Base-by-base conservation (phyloP, 2,888 invertebrate genomes). In the Amphipoea oculea region DNA sequence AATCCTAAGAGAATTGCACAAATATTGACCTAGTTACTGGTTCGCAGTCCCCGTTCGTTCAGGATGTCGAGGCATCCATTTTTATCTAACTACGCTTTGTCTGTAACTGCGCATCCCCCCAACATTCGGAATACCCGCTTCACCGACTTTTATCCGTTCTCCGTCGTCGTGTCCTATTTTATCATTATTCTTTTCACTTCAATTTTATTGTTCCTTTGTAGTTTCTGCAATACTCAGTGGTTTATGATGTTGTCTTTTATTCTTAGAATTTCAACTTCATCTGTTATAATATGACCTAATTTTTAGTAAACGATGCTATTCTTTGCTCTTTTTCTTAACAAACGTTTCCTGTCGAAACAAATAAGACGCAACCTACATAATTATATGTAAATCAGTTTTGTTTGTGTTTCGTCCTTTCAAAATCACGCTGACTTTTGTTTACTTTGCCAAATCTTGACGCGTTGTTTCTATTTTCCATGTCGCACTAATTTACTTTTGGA, bases 51-150 rank as follows among this genome's bases (percentile, higher is more conserved):
- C 72, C 72, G 65, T 83, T 81, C 36, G 74, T 78, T 81, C 88
- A 88, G 86, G 88, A 91, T 88, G 87, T 86, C 84, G 88, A 89
- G 90, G 88, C 90, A 91, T 90, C 89, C 88, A 85, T 92, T 91
- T 51, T 90, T 87, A 88, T 88, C 83, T 87, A 87, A 88, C 86
- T 81, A 81, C 82, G 76, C 84, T 86, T 85, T 76, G 86, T 83
- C 83, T 85, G 76, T 86, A 76, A 85, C 48, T 79, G 76, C 75
- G 57, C 79, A 83, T n/a, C 80, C 79, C 79, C 86, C 68, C 54
- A 81, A 73, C 45, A 74, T 76, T 79, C 12, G 36, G 6, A 73
- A 73, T 45, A 62, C 73, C 70, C 86, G 84, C 77, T 84, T 77
- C 62, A 66, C 62, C 76, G 54, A 77, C 48, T 77, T 80, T 71